Evolutionary conservation across 2,888 invertebrate species (phyloP).

Genomic region (Tenthredo notha): DNA sequence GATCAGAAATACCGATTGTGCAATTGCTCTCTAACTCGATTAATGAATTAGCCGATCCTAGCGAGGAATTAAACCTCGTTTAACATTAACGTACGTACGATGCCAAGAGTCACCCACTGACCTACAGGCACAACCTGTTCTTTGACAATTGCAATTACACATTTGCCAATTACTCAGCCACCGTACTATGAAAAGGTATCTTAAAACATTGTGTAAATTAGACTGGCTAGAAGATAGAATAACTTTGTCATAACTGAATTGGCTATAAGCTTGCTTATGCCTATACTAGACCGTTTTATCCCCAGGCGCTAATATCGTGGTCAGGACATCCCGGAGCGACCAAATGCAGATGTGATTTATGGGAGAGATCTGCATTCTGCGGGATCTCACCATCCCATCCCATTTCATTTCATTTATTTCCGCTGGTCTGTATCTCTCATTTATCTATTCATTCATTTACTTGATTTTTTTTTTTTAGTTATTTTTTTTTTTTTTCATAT

Average conservation of each 20-base stretch:
- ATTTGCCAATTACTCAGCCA: constrained; percentile 41
- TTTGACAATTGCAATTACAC: constrained; percentile 46
- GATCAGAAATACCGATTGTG: neutral
- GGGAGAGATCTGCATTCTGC: constrained; percentile 67
- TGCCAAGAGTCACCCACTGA: constrained; percentile 49
- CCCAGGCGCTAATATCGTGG: constrained; percentile 12
- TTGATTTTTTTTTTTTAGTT: constrained; percentile 34
- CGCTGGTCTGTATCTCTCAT: constrained; percentile 7
- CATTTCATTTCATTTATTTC: constrained; percentile 34
- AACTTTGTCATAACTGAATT: neutral
- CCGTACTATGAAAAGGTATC: neutral
- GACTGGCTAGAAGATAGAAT: neutral
- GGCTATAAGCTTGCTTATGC: neutral
- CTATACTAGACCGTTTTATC: neutral
- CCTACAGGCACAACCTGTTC: constrained; percentile 44
- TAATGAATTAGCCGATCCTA: neutral
- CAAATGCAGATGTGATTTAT: constrained; percentile 64
- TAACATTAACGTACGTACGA: neutral
- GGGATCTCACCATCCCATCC: constrained; percentile 39
- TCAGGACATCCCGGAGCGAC: constrained; percentile 26
- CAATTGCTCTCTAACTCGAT: neutral
- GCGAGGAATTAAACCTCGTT: constrained; percentile 31
- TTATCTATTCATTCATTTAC: constrained; percentile 39
- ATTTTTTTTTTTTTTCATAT: constrained; percentile 36
- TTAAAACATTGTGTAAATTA: neutral